Conservation (phyloP, 1,140 invertebrate species). For the Heliothis virescens region DNA sequence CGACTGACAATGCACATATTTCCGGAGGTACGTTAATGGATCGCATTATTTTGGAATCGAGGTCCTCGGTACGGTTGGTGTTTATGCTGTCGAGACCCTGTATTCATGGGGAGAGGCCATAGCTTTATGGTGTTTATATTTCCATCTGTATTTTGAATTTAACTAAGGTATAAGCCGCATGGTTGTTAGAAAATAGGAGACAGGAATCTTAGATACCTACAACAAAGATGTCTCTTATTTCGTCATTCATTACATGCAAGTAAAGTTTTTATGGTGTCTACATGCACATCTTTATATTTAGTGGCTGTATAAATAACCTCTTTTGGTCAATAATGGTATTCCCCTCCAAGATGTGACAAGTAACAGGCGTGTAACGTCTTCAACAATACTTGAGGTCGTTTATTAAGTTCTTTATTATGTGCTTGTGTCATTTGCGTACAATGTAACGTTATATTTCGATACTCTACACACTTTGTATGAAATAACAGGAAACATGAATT, state of each 20-base stretch:
- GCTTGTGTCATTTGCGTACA: neutral
- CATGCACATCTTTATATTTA: neutral
- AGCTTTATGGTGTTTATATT: conserved; percentile 4
- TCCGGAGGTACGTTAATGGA: conserved; percentile 63
- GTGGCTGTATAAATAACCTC: neutral
- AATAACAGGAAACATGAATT: neutral
- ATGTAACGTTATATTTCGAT: neutral
- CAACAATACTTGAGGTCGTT: neutral
- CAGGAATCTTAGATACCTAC: too few species aligned
- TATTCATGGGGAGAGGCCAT: neutral
- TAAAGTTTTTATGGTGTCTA: too few species aligned
- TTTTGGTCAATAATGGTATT: neutral
- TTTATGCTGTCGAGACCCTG: conserved; percentile 21
- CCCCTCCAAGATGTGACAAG: neutral
- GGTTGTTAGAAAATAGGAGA: too few species aligned
- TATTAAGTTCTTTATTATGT: neutral
- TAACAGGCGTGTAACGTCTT: neutral
- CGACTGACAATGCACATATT: conserved; percentile 60
- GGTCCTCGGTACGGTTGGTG: neutral
- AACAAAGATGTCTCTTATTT: too few species aligned
- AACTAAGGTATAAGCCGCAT: too few species aligned
- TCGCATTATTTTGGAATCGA: conserved; percentile 63
- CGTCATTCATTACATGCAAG: too few species aligned
- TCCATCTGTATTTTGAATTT: neutral
- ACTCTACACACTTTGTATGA: neutral